phyloP scores from a whole-genome alignment of 2,888 invertebrate genomes.

The Ophion obscuratus region DNA sequence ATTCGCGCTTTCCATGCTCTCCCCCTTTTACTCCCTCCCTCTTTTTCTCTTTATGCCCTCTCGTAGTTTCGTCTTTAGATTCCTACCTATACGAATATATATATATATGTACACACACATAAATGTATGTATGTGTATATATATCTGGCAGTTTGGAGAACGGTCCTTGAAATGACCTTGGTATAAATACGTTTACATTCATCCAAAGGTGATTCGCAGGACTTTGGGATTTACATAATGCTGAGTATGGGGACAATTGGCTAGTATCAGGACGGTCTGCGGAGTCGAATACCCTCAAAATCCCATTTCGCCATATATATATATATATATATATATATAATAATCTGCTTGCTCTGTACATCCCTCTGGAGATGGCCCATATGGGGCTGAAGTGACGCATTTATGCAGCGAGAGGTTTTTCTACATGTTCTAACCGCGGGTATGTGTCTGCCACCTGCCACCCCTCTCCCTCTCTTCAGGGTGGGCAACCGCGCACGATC shows the following conservation, averaged over 20 bases:
- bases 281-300: too few relatives aligned
- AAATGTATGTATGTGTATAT: too few relatives aligned
- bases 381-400: slow-evolving; percentile 45
- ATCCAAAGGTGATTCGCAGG: too few relatives aligned
- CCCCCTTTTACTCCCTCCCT: neutral
- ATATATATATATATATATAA: too few relatives aligned
- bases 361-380: slow-evolving; percentile 15
- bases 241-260: too few relatives aligned
- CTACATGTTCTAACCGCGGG: slow-evolving; percentile 22
- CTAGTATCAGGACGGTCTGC: too few relatives aligned
- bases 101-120: too few relatives aligned
- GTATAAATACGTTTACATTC: too few relatives aligned
- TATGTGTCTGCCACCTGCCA: slow-evolving; percentile 39
- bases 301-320: neutral
- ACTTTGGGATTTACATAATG: too few relatives aligned
- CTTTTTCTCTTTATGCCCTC: neutral
- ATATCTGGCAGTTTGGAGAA: too few relatives aligned
- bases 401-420: slow-evolving; percentile 55
- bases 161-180: neutral
- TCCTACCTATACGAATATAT: neutral
- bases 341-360: too few relatives aligned
- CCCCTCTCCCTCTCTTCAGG: neutral
- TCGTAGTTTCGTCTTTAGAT: neutral
- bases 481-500: slow-evolving; percentile 21
- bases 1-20: slow-evolving; percentile 37